Conservation (phyloP, 2,888 invertebrate species). For the Calameuta idolon region DNA sequence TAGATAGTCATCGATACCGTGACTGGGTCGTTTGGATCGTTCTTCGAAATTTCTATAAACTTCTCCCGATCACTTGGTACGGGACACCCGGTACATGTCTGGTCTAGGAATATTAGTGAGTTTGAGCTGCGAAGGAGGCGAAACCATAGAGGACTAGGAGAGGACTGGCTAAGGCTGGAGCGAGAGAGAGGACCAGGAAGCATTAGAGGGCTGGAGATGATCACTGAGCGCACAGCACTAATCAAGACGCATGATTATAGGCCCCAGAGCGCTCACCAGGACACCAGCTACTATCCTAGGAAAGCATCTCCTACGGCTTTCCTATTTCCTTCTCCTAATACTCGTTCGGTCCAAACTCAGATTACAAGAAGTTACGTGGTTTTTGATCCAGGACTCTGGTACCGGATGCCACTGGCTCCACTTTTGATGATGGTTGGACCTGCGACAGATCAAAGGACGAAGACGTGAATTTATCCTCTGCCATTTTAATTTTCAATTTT, state of each 20-base stretch:
- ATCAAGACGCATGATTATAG: slow-evolving; percentile 68
- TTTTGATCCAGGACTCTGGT: neutral
- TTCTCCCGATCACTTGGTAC: neutral
- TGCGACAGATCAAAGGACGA: neutral
- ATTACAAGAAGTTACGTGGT: neutral
- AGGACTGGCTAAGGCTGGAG: slow-evolving; percentile 22
- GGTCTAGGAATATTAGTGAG: slow-evolving; percentile 52
- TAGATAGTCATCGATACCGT: too few species aligned
- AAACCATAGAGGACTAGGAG: slow-evolving; percentile 20
- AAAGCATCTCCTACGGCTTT: neutral
- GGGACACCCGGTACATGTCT: slow-evolving; percentile 39
- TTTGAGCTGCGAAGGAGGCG: slow-evolving; percentile 41
- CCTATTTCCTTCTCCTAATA: neutral
- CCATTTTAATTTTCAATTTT: too few species aligned
- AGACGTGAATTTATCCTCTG: neutral
- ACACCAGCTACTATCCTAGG: slow-evolving; percentile 12
- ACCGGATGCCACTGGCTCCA: neutral
- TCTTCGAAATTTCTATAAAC: neutral
- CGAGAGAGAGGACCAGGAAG: slow-evolving; percentile 46
- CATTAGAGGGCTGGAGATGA: slow-evolving; percentile 52
- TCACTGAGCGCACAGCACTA: slow-evolving; percentile 64
- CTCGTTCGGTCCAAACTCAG: neutral
- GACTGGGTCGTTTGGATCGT: neutral
- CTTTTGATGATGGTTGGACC: neutral
- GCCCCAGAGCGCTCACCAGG: slow-evolving; percentile 55